Evolutionary conservation across 2,888 invertebrate species (phyloP).

Genomic region (Synergus gifuensis): DNA sequence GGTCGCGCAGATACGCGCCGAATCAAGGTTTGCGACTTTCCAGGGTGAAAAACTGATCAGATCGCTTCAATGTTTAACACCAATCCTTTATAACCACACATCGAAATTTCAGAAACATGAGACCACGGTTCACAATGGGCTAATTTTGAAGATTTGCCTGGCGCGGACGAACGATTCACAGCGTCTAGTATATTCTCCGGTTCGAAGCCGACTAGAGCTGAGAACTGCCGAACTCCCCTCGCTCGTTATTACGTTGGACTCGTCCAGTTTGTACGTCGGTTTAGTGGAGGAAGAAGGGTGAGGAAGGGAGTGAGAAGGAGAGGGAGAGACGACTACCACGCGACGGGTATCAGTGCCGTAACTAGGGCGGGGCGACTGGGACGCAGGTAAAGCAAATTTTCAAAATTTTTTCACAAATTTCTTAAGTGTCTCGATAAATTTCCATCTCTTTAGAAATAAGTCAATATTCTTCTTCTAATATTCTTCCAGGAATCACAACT

Average conservation of each 20-base stretch:
- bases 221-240: conserved; percentile 73
- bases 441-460: too few species aligned
- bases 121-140: neutral
- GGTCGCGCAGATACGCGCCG: conserved; percentile 72
- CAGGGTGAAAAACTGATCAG: neutral
- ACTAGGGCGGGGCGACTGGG: too few species aligned
- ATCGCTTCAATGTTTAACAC: too few species aligned
- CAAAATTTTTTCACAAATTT: too few species aligned
- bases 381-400: too few species aligned
- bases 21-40: conserved; percentile 16
- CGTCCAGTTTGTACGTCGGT: conserved; percentile 73
- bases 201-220: conserved; percentile 77
- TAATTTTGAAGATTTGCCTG: conserved; percentile 29
- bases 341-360: neutral
- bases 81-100: neutral
- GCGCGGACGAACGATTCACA: conserved; percentile 44
- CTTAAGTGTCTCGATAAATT: too few species aligned
- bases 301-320: conserved; percentile 46
- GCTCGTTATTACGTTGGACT: conserved; percentile 70
- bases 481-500: too few species aligned
- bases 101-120: neutral
- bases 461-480: too few species aligned
- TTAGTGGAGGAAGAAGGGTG: conserved; percentile 40
- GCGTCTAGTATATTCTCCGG: conserved; percentile 75
- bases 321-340: conserved; percentile 1